A percentile compares a stretch with the other conserved stretches of the same genome.
phyloP scores from a whole-genome alignment of 2,113 vertebrate genomes.

The Garra rufa region DNA sequence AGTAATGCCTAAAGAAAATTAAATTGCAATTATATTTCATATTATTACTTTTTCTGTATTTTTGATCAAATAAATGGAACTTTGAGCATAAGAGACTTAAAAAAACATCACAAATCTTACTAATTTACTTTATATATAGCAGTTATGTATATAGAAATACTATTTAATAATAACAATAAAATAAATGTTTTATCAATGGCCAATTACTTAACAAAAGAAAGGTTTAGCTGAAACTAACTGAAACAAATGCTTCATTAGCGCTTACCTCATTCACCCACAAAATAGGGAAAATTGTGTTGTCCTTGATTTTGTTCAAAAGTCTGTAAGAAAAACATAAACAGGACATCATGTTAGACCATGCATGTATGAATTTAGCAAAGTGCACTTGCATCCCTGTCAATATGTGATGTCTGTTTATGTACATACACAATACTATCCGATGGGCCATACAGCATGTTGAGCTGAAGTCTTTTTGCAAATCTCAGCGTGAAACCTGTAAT shows the following conservation, averaged over 20 bases:
- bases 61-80: no score
- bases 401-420: not conserved
- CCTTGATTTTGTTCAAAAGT: conserved; percentile 77
- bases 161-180: no score
- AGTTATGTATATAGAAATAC: no score
- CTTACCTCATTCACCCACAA: conserved; percentile 95
- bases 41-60: no score
- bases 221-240: not conserved
- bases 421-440: conserved; percentile 82
- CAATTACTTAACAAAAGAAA: no score
- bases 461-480: conserved; percentile 91
- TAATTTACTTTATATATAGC: no score
- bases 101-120: no score
- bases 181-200: no score
- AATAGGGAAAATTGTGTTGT: conserved; percentile 83
- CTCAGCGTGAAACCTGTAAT: conserved; percentile 89
- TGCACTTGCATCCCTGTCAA: not conserved
- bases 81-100: no score
- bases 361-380: conserved; percentile 1
- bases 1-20: no score
- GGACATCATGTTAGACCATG: conserved; percentile 37
- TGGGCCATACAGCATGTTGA: conserved; percentile 87
- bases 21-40: no score
- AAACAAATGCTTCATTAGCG: not conserved
- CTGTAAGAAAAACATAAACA: conserved; percentile 70